Evolutionary conservation across 2,113 vertebrate species (phyloP).

Genomic region (Meles meles): DNA sequence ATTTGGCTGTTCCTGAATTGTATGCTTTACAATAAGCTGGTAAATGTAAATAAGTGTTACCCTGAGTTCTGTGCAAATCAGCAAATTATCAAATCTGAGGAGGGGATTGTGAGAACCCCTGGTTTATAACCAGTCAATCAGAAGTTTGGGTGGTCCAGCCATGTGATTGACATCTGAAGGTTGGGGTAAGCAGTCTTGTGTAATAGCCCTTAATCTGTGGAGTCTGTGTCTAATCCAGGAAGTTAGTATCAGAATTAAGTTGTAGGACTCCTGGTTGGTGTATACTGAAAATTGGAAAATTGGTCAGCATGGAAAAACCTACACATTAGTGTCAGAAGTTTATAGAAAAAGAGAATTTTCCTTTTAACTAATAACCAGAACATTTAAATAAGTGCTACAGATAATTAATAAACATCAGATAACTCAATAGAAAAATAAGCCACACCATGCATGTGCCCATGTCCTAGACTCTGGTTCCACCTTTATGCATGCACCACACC

Average conservation of each 20-base stretch:
- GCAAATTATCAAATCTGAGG: not conserved
- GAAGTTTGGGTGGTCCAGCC: not conserved
- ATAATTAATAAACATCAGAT: not conserved
- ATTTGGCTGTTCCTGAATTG: not conserved
- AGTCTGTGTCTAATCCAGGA: not conserved
- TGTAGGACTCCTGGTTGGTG: not conserved
- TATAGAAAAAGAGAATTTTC: not conserved
- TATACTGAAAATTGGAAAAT: not conserved
- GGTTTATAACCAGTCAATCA: not conserved
- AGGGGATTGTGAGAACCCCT: not conserved
- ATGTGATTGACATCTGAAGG: not conserved
- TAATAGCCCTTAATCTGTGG: not conserved
- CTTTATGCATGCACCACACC: not conserved
- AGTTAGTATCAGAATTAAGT: not conserved
- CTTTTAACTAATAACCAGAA: not conserved
- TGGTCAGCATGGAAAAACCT: not conserved
- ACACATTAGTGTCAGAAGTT: not conserved
- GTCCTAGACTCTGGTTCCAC: not conserved
- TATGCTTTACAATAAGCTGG: not conserved
- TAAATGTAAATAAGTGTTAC: not conserved
- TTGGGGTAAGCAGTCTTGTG: not conserved
- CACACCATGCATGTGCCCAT: not conserved
- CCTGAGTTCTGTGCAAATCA: not conserved
- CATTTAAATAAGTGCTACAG: not conserved
- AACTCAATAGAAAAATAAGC: not conserved